phyloP scores from a whole-genome alignment of 1,140 invertebrate species.

The Cryptotermes secundus region DNA sequence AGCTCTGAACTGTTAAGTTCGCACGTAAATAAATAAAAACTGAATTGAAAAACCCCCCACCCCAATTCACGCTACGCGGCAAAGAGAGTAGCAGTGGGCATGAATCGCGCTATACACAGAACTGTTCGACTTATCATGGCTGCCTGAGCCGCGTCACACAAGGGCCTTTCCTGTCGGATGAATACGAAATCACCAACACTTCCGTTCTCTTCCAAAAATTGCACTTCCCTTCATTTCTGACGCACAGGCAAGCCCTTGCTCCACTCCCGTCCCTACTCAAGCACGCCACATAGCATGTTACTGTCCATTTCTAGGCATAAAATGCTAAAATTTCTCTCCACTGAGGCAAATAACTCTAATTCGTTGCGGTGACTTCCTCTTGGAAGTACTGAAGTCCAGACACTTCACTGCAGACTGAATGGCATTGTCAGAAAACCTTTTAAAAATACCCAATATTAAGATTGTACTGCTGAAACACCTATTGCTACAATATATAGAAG shows the following conservation, averaged over 20 bases:
- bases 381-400: too few relatives aligned
- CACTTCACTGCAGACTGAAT: too few relatives aligned
- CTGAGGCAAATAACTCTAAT: neutral
- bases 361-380: too few relatives aligned
- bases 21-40: too few relatives aligned
- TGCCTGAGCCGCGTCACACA: neutral
- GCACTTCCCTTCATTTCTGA: constrained; percentile 1
- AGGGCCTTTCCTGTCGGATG: neutral
- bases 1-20: too few relatives aligned
- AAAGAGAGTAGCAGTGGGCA: neutral
- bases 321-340: neutral
- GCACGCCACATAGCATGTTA: neutral
- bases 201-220: neutral
- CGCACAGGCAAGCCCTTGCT: neutral
- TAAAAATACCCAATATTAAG: too few relatives aligned
- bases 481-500: too few relatives aligned
- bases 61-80: too few relatives aligned
- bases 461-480: too few relatives aligned
- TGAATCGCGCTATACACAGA: neutral
- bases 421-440: too few relatives aligned
- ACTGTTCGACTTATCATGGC: neutral
- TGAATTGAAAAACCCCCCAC: too few relatives aligned
- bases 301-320: neutral
- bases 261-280: neutral
- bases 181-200: neutral